Percentiles rank a stretch among this genome's conserved stretches.
Evolutionary conservation across 2,113 vertebrate species (phyloP).

Genomic region (Clarias gariepinus): DNA sequence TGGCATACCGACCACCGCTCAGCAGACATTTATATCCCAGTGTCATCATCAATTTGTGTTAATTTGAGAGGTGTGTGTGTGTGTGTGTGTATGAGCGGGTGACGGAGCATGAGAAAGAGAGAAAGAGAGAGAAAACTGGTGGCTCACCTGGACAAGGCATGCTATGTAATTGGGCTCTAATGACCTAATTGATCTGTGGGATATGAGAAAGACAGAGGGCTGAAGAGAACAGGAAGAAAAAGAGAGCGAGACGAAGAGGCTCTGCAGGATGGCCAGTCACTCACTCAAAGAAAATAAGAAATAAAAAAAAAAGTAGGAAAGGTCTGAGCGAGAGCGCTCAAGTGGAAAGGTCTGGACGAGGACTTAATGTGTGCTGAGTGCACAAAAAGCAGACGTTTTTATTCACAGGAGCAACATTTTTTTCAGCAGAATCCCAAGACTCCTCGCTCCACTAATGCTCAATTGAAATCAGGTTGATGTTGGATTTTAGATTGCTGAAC

Average conservation of each 20-base stretch:
- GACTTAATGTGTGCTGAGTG: constrained; percentile 28
- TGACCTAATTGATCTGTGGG: constrained; percentile 78
- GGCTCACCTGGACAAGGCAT: constrained; percentile 72
- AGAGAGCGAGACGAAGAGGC: neutral
- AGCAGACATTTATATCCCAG: constrained; percentile 79
- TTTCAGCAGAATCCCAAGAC: constrained; percentile 15
- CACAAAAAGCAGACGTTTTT: constrained; percentile 9
- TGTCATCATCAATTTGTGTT: constrained; percentile 83
- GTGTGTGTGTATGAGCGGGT: neutral
- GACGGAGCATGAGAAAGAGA: constrained; percentile 43
- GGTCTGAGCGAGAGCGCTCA: constrained; percentile 26
- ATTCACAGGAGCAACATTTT: neutral
- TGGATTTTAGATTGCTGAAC: neutral
- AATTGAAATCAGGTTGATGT: neutral
- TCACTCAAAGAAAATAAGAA: neutral
- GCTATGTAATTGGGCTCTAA: constrained; percentile 79
- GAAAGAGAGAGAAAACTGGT: constrained; percentile 64
- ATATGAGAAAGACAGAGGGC: constrained; percentile 55
- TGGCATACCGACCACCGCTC: constrained; percentile 73
- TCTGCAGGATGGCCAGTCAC: neutral
- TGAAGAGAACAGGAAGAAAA: neutral
- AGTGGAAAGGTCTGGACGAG: constrained; percentile 17
- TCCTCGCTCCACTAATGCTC: neutral
- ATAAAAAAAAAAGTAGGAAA: constrained; percentile 28
- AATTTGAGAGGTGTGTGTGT: constrained; percentile 69